phyloP scores from a whole-genome alignment of 2,888 invertebrate species.

The Graphium colonna region DNA sequence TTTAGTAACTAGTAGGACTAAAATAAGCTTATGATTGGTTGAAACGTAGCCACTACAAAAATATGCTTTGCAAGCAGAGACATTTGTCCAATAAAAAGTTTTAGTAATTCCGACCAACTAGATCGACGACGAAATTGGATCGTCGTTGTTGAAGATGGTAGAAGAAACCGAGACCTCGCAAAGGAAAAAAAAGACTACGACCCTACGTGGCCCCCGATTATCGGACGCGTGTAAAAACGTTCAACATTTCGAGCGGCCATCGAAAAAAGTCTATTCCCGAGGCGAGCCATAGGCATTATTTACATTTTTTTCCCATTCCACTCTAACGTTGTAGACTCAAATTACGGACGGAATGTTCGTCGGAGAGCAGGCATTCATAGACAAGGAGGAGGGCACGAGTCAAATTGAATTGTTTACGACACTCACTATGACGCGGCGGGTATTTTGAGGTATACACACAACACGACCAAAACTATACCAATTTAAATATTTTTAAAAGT shows the following conservation, averaged over 20 bases:
- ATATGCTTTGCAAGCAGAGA: not conserved
- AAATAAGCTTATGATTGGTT: too few species aligned
- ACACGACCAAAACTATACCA: too few species aligned
- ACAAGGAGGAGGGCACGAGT: not conserved
- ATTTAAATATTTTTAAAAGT: too few species aligned
- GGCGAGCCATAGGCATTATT: conserved; percentile 62
- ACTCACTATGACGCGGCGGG: conserved; percentile 31
- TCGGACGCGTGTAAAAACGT: conserved; percentile 59
- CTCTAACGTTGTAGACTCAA: conserved; percentile 62
- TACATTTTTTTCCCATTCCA: conserved; percentile 56
- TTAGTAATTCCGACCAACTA: not conserved
- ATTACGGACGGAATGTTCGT: conserved; percentile 71
- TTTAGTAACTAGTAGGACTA: too few species aligned
- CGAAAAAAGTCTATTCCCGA: conserved; percentile 57
- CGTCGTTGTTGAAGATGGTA: not conserved
- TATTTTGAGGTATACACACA: too few species aligned
- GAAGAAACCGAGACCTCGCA: not conserved
- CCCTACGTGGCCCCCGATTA: conserved; percentile 47
- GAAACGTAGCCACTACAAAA: not conserved
- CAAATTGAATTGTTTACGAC: not conserved
- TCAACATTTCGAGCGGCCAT: conserved; percentile 44
- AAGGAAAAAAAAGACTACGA: not conserved
- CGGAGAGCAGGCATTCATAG: conserved; percentile 38
- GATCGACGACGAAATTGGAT: too few species aligned
- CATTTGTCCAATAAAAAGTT: not conserved